Conservation (phyloP, 2,888 invertebrate species). For the Pinctada fucata region DNA sequence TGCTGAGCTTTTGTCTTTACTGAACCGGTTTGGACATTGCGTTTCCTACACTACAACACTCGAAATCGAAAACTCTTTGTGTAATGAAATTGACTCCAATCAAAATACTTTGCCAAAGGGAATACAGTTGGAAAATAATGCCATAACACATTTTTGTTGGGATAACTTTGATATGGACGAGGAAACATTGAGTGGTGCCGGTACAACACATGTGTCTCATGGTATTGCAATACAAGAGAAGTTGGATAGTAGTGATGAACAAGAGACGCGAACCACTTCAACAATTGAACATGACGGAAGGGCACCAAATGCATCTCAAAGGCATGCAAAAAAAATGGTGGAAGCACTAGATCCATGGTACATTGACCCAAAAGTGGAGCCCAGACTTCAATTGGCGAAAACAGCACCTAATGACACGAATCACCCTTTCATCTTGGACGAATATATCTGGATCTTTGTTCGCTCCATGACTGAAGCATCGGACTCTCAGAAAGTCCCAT, state of each 20-base stretch:
- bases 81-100: slow-evolving; percentile 18
- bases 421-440: not conserved
- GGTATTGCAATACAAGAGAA: slow-evolving; percentile 15
- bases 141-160: slow-evolving; percentile 5
- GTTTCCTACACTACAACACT: slow-evolving; percentile 33
- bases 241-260: not conserved
- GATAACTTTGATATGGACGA: slow-evolving; percentile 13
- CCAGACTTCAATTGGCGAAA: not conserved
- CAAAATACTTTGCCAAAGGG: not conserved
- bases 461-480: no score
- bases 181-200: slow-evolving; percentile 11
- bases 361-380: not conserved
- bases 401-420: not conserved
- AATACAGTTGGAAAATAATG: not conserved
- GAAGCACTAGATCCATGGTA: not conserved
- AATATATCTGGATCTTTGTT: not conserved
- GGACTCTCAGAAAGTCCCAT: no score
- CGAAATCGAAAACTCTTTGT: slow-evolving; percentile 46
- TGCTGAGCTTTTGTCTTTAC: slow-evolving; percentile 42
- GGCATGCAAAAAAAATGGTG: not conserved
- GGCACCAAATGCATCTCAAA: not conserved
- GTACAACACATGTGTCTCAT: slow-evolving; percentile 8
- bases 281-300: not conserved
- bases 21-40: slow-evolving; percentile 41
- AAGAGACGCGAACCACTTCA: not conserved